These are phyloP conservation scores for Sceliomorpha sp. DNA, from an alignment of 2,888 invertebrate species.

Conservation along the genomic window DNA sequence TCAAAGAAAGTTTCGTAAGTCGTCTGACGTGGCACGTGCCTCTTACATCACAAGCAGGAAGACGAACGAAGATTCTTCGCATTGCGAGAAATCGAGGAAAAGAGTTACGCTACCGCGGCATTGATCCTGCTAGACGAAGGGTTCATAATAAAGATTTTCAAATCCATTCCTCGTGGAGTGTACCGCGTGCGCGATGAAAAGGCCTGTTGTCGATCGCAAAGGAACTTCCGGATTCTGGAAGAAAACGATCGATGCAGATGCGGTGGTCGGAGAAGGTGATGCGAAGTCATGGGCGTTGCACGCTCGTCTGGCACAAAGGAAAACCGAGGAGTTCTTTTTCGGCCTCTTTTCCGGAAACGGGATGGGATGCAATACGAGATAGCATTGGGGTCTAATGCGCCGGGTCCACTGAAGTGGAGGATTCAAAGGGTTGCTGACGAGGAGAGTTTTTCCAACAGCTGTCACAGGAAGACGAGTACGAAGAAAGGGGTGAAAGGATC, in stretches of 20 bases:
- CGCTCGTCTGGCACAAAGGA: constrained; percentile 18
- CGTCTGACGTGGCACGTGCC: constrained; percentile 51
- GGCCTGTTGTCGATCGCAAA: constrained; percentile 37
- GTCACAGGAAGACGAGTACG: constrained; percentile 28
- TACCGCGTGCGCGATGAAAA: constrained; percentile 27
- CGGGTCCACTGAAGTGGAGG: constrained; percentile 22
- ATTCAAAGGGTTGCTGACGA: constrained; percentile 37
- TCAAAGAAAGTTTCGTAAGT: constrained; percentile 52
- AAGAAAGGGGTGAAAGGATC: constrained; percentile 44
- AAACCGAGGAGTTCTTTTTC: constrained; percentile 16
- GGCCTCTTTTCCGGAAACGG: constrained; percentile 44
- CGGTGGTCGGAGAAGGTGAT: constrained; percentile 28
- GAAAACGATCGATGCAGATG: constrained; percentile 42
- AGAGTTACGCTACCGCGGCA: constrained; percentile 19
- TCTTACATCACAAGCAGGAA: constrained; percentile 50
- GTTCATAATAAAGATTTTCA: constrained; percentile 21
- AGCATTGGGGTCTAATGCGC: constrained; percentile 22
- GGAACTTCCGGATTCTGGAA: constrained; percentile 45
- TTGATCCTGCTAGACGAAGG: constrained; percentile 23
- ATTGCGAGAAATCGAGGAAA: constrained; percentile 32
- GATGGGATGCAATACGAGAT: constrained; percentile 49
- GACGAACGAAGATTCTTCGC: constrained; percentile 49
- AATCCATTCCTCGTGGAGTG: constrained; percentile 23
- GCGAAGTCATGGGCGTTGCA: constrained; percentile 47
- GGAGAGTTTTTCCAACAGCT: constrained; percentile 27